phyloP scores from a whole-genome alignment of 1,140 invertebrate genomes.

The Limonius californicus region DNA sequence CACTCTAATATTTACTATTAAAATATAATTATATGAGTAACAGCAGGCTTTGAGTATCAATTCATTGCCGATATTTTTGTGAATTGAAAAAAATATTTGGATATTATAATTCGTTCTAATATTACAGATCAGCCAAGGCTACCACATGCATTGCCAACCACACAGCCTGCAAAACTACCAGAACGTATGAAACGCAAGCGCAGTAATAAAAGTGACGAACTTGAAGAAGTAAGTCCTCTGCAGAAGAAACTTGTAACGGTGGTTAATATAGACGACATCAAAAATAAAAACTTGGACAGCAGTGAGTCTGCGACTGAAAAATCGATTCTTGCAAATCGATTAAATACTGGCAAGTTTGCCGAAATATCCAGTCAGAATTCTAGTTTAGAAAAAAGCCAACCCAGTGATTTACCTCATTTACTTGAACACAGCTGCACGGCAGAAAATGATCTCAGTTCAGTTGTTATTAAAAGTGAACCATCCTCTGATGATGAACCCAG shows the following conservation, averaged over 20 bases:
- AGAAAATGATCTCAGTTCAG: neutral
- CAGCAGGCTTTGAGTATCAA: too few species aligned
- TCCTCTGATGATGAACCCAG: constrained; percentile 35
- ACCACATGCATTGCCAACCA: too few species aligned
- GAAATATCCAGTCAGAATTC: neutral
- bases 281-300: neutral
- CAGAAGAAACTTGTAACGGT: constrained; percentile 16
- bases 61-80: too few species aligned
- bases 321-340: constrained; percentile 12
- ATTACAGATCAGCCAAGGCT: too few species aligned
- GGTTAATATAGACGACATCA: constrained; percentile 9
- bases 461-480: constrained; percentile 47
- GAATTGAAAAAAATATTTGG: too few species aligned
- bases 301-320: neutral
- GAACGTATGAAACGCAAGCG: too few species aligned
- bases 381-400: neutral
- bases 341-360: neutral
- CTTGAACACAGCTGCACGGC: too few species aligned
- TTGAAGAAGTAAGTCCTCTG: neutral
- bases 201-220: neutral
- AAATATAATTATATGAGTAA: too few species aligned
- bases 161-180: too few species aligned
- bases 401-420: too few species aligned
- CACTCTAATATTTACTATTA: too few species aligned
- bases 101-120: too few species aligned